Evolutionary conservation across 92 coral and sea anemone genomes (phyloP), one percentile per base, ranked within the genome.

Genomic region (Epizoanthus stellaris): DNA sequence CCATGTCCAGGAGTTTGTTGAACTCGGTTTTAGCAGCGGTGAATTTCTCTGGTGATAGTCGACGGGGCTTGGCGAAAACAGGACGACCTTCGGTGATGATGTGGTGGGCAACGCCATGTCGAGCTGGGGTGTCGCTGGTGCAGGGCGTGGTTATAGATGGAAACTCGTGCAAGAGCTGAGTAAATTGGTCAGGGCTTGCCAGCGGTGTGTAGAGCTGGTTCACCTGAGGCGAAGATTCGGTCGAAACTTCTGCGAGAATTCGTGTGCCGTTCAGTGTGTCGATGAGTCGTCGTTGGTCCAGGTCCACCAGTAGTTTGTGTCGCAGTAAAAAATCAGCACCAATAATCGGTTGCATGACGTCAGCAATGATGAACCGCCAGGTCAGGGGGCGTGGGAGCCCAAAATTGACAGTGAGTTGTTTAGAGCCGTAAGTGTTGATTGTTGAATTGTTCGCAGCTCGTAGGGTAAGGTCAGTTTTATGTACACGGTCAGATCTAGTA

Each of bases 401-500:
- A 10, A 87, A 70, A 12, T 80, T 80, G 38, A 68, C 25, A 70
- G 73, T 80, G 10, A 70, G n/a, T 40, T 42, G 87, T 61, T 61
- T 43, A 43, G 10, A 70, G 21, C 81, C 81, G 62, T 84, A 76
- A 34, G 88, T 88, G 71, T 52, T 9, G 56, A 88, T 88, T 75
- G 75, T 75, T n/a, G 91, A 56, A 30, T 90, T 86, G 71, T 90
- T 90, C 64, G 88, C 93, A 81, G 93, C 90, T 30, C 80, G 89
- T 40, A 85, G 85, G 77, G 60, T 85, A 61, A 89, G 77, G 60
- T 85, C 82, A 21, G 67, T 47, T 61, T 63, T 89, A 38, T 73
- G 67, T 23, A 74, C 81, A 42, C 84, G 82, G 82, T 89, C 87
- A 19, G 84, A 1, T 67, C 83, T 42, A 30, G 71, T 47, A 4